These are phyloP conservation scores for Myotis yumanensis DNA, from an alignment of 2,113 vertebrate species.

Conservation along the genomic window DNA sequence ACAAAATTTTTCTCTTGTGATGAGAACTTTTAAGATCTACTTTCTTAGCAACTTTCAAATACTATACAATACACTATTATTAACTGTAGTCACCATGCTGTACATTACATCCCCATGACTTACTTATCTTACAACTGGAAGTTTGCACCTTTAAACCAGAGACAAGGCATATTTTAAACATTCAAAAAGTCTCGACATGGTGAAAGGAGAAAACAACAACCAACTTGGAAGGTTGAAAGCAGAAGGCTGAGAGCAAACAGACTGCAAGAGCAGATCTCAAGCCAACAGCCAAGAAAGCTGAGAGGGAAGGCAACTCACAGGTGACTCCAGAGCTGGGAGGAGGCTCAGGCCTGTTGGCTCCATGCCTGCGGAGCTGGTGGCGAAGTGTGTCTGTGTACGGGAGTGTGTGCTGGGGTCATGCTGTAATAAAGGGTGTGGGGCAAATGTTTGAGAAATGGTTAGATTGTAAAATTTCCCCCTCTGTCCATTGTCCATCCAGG, in stretches of 20 bases:
- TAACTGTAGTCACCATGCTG: background rate
- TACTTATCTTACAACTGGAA: background rate
- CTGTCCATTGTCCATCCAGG: background rate
- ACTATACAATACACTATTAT: background rate
- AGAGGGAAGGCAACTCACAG: background rate
- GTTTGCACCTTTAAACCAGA: background rate
- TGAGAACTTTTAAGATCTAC: background rate
- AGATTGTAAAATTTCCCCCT: background rate
- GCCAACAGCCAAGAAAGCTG: background rate
- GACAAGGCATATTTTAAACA: background rate
- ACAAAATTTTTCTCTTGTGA: background rate
- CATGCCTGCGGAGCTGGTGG: background rate
- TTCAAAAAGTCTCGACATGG: background rate
- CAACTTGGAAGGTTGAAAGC: background rate
- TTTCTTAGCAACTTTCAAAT: background rate
- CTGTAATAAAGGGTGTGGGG: background rate
- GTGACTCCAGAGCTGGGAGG: background rate
- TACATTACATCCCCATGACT: background rate
- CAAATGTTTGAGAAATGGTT: background rate
- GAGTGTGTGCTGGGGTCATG: background rate
- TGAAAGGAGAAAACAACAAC: background rate
- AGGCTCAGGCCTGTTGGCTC: background rate
- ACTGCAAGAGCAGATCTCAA: background rate
- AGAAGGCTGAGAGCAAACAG: background rate
- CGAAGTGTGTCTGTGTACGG: background rate